phyloP scores from a whole-genome alignment of 2,113 vertebrate species.

The Todiramphus saurophagus region DNA sequence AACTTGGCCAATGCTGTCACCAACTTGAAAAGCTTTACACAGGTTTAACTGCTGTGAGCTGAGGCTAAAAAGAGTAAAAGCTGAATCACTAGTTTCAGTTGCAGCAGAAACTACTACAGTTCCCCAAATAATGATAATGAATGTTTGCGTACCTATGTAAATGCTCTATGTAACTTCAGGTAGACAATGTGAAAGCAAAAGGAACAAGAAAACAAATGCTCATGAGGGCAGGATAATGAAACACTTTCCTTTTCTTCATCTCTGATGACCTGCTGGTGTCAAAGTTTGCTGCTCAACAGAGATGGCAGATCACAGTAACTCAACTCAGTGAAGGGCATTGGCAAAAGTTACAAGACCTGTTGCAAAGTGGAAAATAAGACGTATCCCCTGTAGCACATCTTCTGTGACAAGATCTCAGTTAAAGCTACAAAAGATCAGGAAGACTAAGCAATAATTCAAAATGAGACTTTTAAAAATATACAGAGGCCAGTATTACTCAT shows the following conservation, averaged over 20 bases:
- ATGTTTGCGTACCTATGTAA: background rate
- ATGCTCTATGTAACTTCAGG: background rate
- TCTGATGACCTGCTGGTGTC: background rate
- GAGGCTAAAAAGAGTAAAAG: background rate
- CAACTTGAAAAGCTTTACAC: background rate
- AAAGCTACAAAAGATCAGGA: background rate
- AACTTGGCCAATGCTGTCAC: background rate
- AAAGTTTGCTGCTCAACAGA: background rate
- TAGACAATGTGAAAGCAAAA: background rate
- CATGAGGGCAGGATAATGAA: background rate
- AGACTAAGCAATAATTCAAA: background rate
- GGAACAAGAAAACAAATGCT: background rate
- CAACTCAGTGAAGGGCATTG: background rate
- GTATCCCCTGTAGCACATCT: background rate
- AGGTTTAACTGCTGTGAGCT: background rate
- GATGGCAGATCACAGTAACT: background rate
- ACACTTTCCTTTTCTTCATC: background rate
- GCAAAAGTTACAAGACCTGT: background rate
- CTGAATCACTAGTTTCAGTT: background rate
- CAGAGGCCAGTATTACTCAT: background rate
- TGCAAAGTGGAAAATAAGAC: background rate
- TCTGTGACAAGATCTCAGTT: background rate
- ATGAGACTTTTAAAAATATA: background rate
- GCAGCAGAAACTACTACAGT: background rate
- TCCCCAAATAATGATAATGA: background rate